phyloP scores from a whole-genome alignment of 2,113 vertebrate species.

The Anser brachyrhynchus region DNA sequence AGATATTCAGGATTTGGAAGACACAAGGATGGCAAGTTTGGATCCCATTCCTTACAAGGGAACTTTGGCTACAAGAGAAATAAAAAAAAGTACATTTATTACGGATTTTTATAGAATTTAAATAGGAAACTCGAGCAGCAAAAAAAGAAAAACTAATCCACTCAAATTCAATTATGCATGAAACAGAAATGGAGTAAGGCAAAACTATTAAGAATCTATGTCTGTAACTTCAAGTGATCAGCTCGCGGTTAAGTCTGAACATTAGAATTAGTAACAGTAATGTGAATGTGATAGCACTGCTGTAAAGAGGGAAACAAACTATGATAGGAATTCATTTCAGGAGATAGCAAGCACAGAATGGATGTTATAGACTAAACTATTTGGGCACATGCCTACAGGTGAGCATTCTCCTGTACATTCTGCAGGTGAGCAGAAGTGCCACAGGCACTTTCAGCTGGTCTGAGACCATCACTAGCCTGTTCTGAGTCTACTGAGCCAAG shows the following conservation, averaged over 20 bases:
- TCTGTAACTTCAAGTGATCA: background rate
- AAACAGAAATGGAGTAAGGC: background rate
- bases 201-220: background rate
- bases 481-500: background rate
- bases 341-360: background rate
- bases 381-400: background rate
- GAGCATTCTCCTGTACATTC: background rate
- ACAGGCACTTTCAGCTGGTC: background rate
- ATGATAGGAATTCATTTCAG: background rate
- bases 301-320: background rate
- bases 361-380: background rate
- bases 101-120: constrained; percentile 11
- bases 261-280: background rate
- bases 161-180: constrained; percentile 12
- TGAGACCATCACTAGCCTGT: background rate
- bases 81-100: background rate
- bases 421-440: background rate
- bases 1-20: constrained; percentile 97
- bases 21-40: constrained; percentile 93
- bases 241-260: background rate
- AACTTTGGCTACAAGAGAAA: constrained; percentile 85
- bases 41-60: constrained; percentile 97
- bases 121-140: background rate
- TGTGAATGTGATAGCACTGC: background rate
- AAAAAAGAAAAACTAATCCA: background rate